Evolutionary conservation across 2,888 invertebrate species (phyloP), one percentile per base, ranked within the genome.

Genomic region (Tachina grossa): DNA sequence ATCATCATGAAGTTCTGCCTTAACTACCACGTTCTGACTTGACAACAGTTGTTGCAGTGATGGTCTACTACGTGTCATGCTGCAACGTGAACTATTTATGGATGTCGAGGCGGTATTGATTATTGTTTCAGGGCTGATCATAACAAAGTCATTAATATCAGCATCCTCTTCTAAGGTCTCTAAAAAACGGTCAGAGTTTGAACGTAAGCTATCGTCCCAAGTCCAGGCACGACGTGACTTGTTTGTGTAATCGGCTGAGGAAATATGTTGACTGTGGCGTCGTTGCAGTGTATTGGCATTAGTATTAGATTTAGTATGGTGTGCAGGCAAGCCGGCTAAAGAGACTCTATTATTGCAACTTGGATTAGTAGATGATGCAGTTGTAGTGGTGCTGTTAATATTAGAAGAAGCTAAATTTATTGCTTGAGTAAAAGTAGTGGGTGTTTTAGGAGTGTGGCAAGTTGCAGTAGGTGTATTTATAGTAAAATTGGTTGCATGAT

Each of bases 131-230:
- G 16, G 49, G 19, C n/a, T 14, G 4, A 83, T 65, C 16, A 85
- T 49, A 13, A 83, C 71, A 72, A 85, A 85, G 19, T 85, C 82
- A 39, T 87, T 8, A 79, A 68, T 39, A 41, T 75, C 79, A 69
- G 61, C 87, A 75, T 92, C 92, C 81, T 92, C 90, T 81, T 92
- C 92, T 47, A 92, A 89, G 39, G 92, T 92, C 86, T 92, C 92
- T 16, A 92, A 89, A 84, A 92, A 92, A 78, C 92, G 90, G 89
- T 92, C 92, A 9, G 92, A 92, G 87, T 92, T 92, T 14, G 92
- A 92, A 72, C 92, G 89, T 76, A 92, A 83, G 88, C 92, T 92
- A 65, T 92, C 92, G 76, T 92, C 92, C 92, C 92, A 92, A 75
- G 91, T 91, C 92, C 92, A 92, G 19, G 89, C 90, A 61, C 91